Evolutionary conservation across 2,797 vertebrate genomes (phyloP), one percentile per base, ranked within the genome.

Genomic region (Echeneis naucrates): DNA sequence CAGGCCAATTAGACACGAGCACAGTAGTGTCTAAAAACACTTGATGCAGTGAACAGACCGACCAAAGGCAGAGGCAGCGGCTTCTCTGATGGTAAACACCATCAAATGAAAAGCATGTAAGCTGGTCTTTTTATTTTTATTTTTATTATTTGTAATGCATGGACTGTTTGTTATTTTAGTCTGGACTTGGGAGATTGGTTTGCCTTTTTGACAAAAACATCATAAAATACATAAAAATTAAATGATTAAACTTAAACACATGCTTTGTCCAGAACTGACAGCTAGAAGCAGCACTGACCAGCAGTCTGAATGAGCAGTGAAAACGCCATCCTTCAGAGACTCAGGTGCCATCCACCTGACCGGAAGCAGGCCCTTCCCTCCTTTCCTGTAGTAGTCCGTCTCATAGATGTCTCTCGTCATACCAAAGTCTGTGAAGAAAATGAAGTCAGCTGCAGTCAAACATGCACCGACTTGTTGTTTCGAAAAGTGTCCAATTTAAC

Each of bases 361-460:
- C 0, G 98, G 98, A 66, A 99, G 94, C 68, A 99, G 94, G 0
- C 98, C 98, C 55, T 99, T 99, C 73, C 98, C 98, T 19, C 98
- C 98, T 76, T 99, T 99, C 35, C 97, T 94, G 90, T 99, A 99
- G 91, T 99, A 99, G 90, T 99, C 98, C 0, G 97, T 99, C 92
- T 99, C 98, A 0, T 99, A 99, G 92, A 99, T 98, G 88, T 99
- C 97, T 88, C 97, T 94, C 30, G 98, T 99, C 98, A 99, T 99
- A 44, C 97, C 98, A 0, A 99, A 99, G 82, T 99, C 98, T 99
- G 91, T 26, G 14, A 44, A 23, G n/a, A 9, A 62, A 17, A 27
- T 24, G 45, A 32, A 47, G 26, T 44, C 53, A 68, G 24, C 54
- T 37, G 19, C 6, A 66, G 24, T 56, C 13, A 75, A 35, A 62